Evolutionary conservation across 2,113 vertebrate species (phyloP), one percentile per base, ranked within the genome.

Genomic region (Galeopterus variegatus): DNA sequence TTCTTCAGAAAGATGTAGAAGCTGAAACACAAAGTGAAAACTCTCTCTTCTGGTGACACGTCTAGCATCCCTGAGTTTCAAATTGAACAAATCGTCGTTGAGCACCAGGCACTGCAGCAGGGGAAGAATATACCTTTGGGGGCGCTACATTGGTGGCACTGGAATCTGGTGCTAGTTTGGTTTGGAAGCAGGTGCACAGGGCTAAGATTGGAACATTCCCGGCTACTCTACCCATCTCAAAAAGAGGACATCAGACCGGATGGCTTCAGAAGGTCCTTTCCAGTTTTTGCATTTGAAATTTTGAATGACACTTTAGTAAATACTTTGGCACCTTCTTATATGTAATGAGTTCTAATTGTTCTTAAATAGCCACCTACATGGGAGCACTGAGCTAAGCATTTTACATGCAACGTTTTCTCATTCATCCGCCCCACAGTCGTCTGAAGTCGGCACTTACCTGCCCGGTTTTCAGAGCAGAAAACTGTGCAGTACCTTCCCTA

Each of bases 291-390:
- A 65, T 73, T 69, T 58, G 58, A 91, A 82, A 56, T 82, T 56
- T 77, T 72, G 33, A 95, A 41, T 23, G 26, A 70, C 48, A 56
- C 21, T 90, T 72, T 84, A 97, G 75, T 79, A 80, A 77, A 58
- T 65, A 50, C 19, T 62, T 93, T 84, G 62, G 24, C 60, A 76
- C 7, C 88, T 96, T 92, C 48, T 93, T 77, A 36, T 64, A 56
- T n/a, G 2, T 58, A 87, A 83, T 21, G 62, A 72, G 33, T 75
- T 48, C 8, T 82, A 31, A 50, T 14, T 48, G 52, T 50, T 24
- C 52, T 76, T 17, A 52, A 73, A 67, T 17, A 82, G 58, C 80
- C n/a, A 84, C 33, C 19, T 54, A 62, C 24, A 67, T 11, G 4
- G 36, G 13, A 80, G 8, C 85, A 41, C 54, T 60, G 23, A 45